phyloP scores from a whole-genome alignment of 2,113 vertebrate species.

The Echinops telfairi region DNA sequence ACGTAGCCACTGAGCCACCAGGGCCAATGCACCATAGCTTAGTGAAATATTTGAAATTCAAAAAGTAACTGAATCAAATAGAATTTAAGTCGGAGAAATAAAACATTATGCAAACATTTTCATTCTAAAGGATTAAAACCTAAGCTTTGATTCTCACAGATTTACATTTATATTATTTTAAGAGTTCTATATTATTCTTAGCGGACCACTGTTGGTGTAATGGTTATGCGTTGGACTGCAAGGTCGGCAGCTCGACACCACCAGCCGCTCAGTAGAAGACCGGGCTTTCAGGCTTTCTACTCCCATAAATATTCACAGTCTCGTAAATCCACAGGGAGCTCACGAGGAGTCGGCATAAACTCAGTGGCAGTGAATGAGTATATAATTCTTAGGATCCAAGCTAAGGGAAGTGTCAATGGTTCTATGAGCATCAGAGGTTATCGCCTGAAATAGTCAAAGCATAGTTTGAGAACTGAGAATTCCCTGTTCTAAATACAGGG shows the following conservation, averaged over 20 bases:
- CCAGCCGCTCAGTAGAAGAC: too few relatives aligned
- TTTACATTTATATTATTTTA: not conserved
- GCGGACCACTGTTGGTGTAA: too few relatives aligned
- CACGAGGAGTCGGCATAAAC: too few relatives aligned
- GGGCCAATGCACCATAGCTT: not conserved
- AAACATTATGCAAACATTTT: not conserved
- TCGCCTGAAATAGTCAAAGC: not conserved
- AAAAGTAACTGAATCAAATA: not conserved
- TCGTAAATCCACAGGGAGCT: too few relatives aligned
- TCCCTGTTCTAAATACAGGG: not conserved
- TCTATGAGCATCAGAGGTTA: not conserved
- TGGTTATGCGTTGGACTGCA: too few relatives aligned
- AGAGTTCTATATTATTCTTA: constrained; percentile 1
- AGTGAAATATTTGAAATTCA: constrained; percentile 20
- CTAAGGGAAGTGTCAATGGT: not conserved
- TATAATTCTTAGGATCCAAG: not conserved
- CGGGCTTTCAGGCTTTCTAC: too few relatives aligned
- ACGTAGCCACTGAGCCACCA: too few relatives aligned
- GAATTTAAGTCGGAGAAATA: not conserved
- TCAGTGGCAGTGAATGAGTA: too few relatives aligned
- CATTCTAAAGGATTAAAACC: constrained; percentile 30
- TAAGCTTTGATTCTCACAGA: not conserved
- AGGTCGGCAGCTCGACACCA: too few relatives aligned
- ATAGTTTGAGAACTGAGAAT: not conserved
- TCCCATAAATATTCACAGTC: too few relatives aligned